Percentiles rank a stretch among this genome's conserved stretches.
These are phyloP conservation scores for Labeo calbasu DNA, from an alignment of 2,797 vertebrate genomes.

Conservation along the genomic window DNA sequence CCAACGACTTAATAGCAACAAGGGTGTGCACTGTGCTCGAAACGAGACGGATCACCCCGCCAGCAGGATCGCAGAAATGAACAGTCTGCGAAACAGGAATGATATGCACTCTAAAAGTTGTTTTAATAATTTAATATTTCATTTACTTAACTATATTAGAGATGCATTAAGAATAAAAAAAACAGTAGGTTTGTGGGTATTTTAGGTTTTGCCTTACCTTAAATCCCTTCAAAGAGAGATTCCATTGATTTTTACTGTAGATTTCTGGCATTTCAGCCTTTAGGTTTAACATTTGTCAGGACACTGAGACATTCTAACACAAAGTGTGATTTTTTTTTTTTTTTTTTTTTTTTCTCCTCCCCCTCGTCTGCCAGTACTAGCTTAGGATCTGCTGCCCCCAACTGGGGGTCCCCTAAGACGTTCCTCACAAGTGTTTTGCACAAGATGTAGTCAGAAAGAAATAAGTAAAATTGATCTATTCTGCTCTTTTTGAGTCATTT, in stretches of 20 bases:
- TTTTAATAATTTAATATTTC: not conserved
- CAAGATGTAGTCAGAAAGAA: constrained; percentile 25
- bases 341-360: not conserved
- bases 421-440: constrained; percentile 52
- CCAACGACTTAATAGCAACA: constrained; percentile 63
- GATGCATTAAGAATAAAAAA: not conserved
- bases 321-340: constrained; percentile 53
- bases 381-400: constrained; percentile 65
- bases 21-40: constrained; percentile 59
- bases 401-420: constrained; percentile 58
- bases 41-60: constrained; percentile 52
- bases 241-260: too few relatives aligned
- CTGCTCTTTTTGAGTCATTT: constrained; percentile 49
- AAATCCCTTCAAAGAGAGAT: not conserved
- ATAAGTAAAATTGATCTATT: constrained; percentile 41
- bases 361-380: constrained; percentile 29
- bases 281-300: constrained; percentile 51
- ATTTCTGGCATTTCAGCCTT: not conserved
- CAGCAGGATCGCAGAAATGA: constrained; percentile 48
- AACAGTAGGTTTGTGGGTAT: not conserved
- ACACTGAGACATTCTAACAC: constrained; percentile 56
- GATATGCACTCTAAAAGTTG: constrained; percentile 22
- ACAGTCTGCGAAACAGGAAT: constrained; percentile 50
- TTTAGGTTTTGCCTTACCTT: not conserved
- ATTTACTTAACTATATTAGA: not conserved